phyloP scores from a whole-genome alignment of 2,888 invertebrate genomes.

The Acleris sparsana region DNA sequence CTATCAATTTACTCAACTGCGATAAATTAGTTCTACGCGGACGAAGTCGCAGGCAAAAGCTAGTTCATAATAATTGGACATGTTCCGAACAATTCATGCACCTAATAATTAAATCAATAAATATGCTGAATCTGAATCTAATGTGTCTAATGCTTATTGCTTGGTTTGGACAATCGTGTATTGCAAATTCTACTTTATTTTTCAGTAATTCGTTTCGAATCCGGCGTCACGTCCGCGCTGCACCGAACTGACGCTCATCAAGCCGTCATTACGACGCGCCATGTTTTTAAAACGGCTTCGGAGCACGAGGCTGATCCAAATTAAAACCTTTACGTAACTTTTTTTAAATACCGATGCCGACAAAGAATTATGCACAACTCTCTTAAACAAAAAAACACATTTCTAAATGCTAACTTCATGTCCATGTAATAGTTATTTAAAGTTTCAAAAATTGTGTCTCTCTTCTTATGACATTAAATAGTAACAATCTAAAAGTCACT shows the following conservation, averaged over 20 bases:
- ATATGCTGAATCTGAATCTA: too few species aligned
- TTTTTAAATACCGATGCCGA: conserved; percentile 39
- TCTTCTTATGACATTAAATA: conserved; percentile 4
- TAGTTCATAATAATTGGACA: too few species aligned
- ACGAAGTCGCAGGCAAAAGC: too few species aligned
- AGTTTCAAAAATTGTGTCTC: background rate
- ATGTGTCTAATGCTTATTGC: too few species aligned
- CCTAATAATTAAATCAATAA: too few species aligned
- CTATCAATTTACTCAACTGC: too few species aligned
- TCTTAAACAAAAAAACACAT: background rate
- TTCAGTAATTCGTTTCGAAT: conserved; percentile 29
- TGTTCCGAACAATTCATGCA: too few species aligned
- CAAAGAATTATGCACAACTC: conserved; percentile 10
- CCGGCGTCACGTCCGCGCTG: conserved; percentile 50
- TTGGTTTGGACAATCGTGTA: background rate
- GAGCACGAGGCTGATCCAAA: conserved; percentile 69
- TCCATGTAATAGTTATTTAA: background rate
- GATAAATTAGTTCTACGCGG: too few species aligned
- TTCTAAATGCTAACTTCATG: background rate
- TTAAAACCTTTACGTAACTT: conserved; percentile 72
- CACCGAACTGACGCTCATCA: conserved; percentile 71
- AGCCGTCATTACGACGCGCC: conserved; percentile 79
- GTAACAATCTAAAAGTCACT: conserved; percentile 11
- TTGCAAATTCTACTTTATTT: conserved; percentile 12
- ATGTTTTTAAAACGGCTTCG: conserved; percentile 80